Evolutionary conservation across 2,888 invertebrate species (phyloP), one percentile per base, ranked within the genome.

Genomic region (Hydropsyche betteni): DNA sequence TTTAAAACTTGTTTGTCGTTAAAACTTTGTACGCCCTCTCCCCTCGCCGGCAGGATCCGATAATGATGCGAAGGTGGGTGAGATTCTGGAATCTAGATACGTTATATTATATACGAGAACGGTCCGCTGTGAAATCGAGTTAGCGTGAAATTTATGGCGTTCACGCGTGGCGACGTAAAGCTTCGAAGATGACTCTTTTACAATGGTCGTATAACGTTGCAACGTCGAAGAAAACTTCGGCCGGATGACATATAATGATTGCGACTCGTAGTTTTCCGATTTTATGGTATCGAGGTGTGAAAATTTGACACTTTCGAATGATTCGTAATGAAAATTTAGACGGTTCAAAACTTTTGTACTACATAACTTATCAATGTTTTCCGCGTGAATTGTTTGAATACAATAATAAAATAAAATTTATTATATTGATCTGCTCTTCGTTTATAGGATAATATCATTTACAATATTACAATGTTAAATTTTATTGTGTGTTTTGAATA

Each of bases 1-100:
- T 78, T 76, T 76, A 78, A 78, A 78, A 78, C 76, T 78, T 78
- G 78, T 78, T 78, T 78, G 78, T 76, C 78, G 78, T 75, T 76
- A 73, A 78, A 78, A 78, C 69, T 76, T 77, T 74, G 53, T 58
- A 7, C 58, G 44, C 34, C 69, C 34, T 34, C 52, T n/a, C 16
- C 53, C 64, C 44, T 38, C 16, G 69, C 14, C 12, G 12, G 36
- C 44, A 12, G 51, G 24, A 70, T 36, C 53, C 70, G 61, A 58
- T 72, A 72, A 72, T 72, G 8, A 64, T 34, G 72, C 7, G 44
- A 36, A 72, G 72, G 70, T 70, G 72, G 72, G 14, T 14, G 51
- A 50, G 52, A 33, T 55, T 55, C 16, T 24, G 24, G 24, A 53
- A 53, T n/a, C 14, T 64, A 33, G 16, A 61, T 61, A 53, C 53